Evolutionary conservation across 2,888 invertebrate species (phyloP), one percentile per base, ranked within the genome.

Genomic region (Napeogenes inachia): DNA sequence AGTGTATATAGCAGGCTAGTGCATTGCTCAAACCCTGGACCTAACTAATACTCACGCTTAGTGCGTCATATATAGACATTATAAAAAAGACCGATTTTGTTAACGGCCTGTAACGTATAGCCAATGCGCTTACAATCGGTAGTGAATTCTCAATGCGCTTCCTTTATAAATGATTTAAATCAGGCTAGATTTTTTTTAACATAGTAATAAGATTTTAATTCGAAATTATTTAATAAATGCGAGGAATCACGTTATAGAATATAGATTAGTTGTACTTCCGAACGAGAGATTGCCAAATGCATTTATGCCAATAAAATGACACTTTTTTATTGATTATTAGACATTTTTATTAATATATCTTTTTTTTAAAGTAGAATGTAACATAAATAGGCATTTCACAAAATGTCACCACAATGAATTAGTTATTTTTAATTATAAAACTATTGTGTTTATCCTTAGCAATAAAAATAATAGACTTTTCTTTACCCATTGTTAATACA

Each of bases 1-100:
- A 66, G 65, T 63, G 67, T 66, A 64, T 10, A 68, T 66, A 66
- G 50, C 54, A 55, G 54, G 59, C 46, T 64, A 59, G 69, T 67
- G 67, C 59, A 60, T 69, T 68, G 71, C 71, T 71, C 70, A 70
- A 71, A 60, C 57, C 56, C 35, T 45, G 60, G 62, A 42, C 42
- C 10, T 42, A 21, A 21, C 21, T 61, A 69, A 70, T 72, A 69
- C 71, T 71, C 68, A 67, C 57, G 63, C 60, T 63, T 59, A 47
- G 63, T 59, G 62, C 63, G 63, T 59, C 60, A 32, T 13, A 32
- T 12, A 33, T 54, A 54, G 45, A 59, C 54, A 46, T 60, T 60
- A 55, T n/a, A 47, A 6, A 5, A 13, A 46, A 33, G 35, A 46
- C 13, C 46, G 60, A 46, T 46, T 46, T 55, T 45, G 54, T 54